Base-by-base conservation (phyloP, 2,113 vertebrate species). In the Forbesichthys papilliferus region DNA sequence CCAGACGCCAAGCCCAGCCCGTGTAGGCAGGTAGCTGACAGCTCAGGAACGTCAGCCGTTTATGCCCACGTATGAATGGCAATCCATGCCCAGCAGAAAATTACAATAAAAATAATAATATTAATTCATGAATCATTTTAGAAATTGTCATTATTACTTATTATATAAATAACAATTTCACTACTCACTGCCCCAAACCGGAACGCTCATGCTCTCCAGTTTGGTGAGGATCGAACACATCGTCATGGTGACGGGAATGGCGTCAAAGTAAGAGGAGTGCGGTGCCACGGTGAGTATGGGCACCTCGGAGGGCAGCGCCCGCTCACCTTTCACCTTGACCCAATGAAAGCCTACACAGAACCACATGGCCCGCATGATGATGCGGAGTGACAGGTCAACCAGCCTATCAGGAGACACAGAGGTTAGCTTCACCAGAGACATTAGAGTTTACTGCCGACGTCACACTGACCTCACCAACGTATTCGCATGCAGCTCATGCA, bases 161-260 rank as follows among this genome's bases (percentile, higher is more conserved):
- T 42, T 42, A 42, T 52, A 52, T 52, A 64, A 1, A 56, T 57
- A n/a, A 56, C 10, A 14, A 18, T 16, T 18, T 18, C 1, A 1
- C 3, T 4, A 98, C 98, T 96, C 88, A 99, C 98, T 98, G 85
- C 96, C 97, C 97, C 98, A 99, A 12, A 99, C 76, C 16, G 97
- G 98, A 89, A 98, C 94, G 84, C 96, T 94, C 87, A 94, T 94
- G 90, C 95, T 96, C 91, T 98, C 96, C 0, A 95, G 92, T 86
- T 98, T 99, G 90, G 95, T 93, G 71, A 99, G 96, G 12, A 98
- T 95, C 77, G 98, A 99, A 42, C 95, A 94, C 87, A 98, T 98
- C 18, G 95, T 98, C 95, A 95, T 95, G 57, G 96, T 98, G 77
- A 99, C 94, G 0, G 96, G 96, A 85, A 99, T 99, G 84, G 96